Base-by-base conservation (phyloP, 2,888 invertebrate species). In the Catotricha subobsoleta region DNA sequence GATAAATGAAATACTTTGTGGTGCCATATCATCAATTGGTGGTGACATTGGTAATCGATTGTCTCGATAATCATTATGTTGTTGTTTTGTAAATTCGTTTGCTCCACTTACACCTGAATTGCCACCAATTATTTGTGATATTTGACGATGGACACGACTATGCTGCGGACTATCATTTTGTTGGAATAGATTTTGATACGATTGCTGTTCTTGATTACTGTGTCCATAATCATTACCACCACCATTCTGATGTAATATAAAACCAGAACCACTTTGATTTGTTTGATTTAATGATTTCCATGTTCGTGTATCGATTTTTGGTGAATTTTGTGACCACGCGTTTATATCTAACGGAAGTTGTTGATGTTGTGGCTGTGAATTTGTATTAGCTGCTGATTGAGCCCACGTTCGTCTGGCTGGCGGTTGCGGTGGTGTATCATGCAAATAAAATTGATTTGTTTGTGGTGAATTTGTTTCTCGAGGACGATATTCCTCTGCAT, bases 1-100 rank as follows among this genome's bases (percentile, higher is more conserved):
- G 50, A 88, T 87, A 56, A 90, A 90, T 42, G 87, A 88, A 53
- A 90, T 88, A 65, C 82, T 87, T 59, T 90, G 90, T 0, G 90
- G 88, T 52, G 86, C 87, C 87, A 90, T 88, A 55, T 86, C 86
- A 56, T 84, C 86, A 18, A 74, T 74, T 41, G 77, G 72, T 21
- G 76, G 77, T 33, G 76, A 74, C 35, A 49, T 45, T 48, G 56
- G 49, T 10, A 47, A 34, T 38, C 49, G 49, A 49, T 54, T 50
- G 53, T 60, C 52, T 44, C 52, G 45, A 41, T 48, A 50, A 40
- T 62, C 60, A 25, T 36, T 36, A 15, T 25, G 15, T 13, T 40
- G 10, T 20, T 21, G n/a, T 19, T 33, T 29, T 33, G 28, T 21
- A 29, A 13, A 9, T 25, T n/a, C n/a, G n/a, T n/a, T n/a, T n/a